Conservation (phyloP, 2,113 vertebrate species). For the Corythoichthys haematopterus region DNA sequence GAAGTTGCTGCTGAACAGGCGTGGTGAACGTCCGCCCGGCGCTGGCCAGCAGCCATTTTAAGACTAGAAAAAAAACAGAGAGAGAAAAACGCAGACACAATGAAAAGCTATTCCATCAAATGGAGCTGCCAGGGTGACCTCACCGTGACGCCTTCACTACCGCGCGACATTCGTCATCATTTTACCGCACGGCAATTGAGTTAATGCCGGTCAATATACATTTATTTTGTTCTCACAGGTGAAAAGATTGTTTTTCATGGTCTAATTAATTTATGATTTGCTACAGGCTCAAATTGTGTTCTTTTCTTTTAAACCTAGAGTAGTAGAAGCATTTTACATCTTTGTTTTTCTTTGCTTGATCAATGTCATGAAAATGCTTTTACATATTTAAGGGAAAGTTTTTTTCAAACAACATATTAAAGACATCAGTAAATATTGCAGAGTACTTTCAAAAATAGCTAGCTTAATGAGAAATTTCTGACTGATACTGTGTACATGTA, state of each 20-base stretch:
- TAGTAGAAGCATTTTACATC: neutral
- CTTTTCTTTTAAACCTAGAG: no score
- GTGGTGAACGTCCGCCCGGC: conserved; percentile 91
- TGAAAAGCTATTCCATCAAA: conserved; percentile 24
- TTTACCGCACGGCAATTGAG: conserved; percentile 47
- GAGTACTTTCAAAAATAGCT: no score
- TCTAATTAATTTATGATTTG: no score
- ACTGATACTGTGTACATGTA: no score
- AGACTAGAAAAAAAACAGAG: conserved; percentile 66
- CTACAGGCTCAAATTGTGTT: neutral
- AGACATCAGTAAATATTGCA: no score
- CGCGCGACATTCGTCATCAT: conserved; percentile 49
- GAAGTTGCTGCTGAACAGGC: conserved; percentile 87
- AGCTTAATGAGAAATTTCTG: no score
- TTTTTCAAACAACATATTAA: no score
- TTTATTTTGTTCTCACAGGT: neutral
- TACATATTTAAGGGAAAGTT: no score
- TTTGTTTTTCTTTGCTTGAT: neutral
- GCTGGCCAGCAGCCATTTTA: conserved; percentile 98
- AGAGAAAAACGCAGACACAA: neutral
- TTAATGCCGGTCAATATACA: conserved; percentile 28
- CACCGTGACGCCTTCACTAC: conserved; percentile 29
- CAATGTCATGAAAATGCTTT: no score
- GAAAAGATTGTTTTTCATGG: no score
- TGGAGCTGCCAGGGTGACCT: conserved; percentile 44